A percentile compares a stretch with the other conserved stretches of the same genome.
These are phyloP conservation scores for Andrena haemorrhoa DNA, from an alignment of 2,888 invertebrate species.

Conservation along the genomic window DNA sequence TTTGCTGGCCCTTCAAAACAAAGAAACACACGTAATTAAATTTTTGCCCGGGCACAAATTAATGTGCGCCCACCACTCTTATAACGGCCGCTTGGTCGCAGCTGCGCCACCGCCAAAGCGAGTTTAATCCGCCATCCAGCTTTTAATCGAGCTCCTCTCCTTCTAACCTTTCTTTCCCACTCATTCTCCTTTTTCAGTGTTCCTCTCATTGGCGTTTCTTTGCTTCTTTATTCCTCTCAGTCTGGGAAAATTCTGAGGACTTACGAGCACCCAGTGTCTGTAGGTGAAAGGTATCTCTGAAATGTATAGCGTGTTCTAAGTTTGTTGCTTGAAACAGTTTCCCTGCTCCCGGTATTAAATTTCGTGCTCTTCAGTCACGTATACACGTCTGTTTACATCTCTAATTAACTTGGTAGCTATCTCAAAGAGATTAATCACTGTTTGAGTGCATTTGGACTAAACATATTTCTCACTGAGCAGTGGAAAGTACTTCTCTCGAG, in stretches of 20 bases:
- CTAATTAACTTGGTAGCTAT: background rate
- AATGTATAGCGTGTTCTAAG: background rate
- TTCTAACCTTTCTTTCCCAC: background rate
- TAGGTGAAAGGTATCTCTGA: background rate
- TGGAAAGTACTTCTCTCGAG: no score
- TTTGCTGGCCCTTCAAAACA: slow-evolving; percentile 79
- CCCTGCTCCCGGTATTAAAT: background rate
- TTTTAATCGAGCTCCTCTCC: slow-evolving; percentile 46
- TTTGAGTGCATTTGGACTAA: background rate
- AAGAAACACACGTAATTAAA: slow-evolving; percentile 83
- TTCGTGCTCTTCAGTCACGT: no score
- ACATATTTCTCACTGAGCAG: no score
- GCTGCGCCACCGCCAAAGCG: slow-evolving; percentile 42
- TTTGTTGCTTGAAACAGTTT: background rate
- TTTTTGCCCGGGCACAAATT: slow-evolving; percentile 77
- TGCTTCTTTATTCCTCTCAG: background rate
- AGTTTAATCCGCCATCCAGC: slow-evolving; percentile 54
- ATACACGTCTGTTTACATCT: background rate
- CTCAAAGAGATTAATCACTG: background rate
- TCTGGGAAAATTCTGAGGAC: no score
- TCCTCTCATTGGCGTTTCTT: background rate
- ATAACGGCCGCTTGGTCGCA: slow-evolving; percentile 21
- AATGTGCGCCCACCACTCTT: slow-evolving; percentile 58
- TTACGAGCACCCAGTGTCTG: no score
- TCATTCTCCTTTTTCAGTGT: background rate